Conservation (phyloP, 2,888 invertebrate genomes). For the Andrena trimmerana region DNA sequence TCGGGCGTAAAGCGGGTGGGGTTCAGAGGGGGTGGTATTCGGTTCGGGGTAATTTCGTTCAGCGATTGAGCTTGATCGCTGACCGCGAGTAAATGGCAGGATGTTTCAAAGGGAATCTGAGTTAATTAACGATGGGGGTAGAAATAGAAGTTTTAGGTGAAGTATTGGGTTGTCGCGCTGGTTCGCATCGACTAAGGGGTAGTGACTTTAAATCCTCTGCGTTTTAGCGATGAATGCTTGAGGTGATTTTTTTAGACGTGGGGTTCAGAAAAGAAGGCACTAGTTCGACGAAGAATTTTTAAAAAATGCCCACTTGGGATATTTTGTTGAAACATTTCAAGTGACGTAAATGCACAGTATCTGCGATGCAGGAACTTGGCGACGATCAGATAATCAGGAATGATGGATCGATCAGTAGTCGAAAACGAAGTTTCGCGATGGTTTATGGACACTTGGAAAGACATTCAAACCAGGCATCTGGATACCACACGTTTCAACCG, state of each 20-base stretch:
- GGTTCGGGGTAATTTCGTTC: not conserved
- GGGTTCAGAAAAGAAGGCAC: not conserved
- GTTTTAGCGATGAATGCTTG: not conserved
- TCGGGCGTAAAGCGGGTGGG: not conserved
- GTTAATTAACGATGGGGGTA: not conserved
- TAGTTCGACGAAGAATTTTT: not conserved
- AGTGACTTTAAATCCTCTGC: constrained; percentile 15
- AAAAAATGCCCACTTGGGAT: not conserved
- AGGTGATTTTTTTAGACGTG: not conserved
- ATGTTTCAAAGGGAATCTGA: not conserved
- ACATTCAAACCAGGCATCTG: constrained; percentile 13
- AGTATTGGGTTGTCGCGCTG: not conserved
- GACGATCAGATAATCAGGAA: no score
- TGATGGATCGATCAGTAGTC: not conserved
- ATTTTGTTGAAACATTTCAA: not conserved
- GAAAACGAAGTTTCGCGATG: not conserved
- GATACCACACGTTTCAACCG: constrained; percentile 14
- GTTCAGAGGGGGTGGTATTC: not conserved
- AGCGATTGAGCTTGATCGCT: not conserved
- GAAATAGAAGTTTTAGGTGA: not conserved
- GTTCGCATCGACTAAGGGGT: constrained; percentile 7
- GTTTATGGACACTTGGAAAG: constrained; percentile 22
- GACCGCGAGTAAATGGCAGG: not conserved
- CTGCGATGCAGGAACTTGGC: not conserved
- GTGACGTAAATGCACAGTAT: not conserved